A percentile compares a stretch with the other conserved stretches of the same genome.
Evolutionary conservation across 2,888 invertebrate species (phyloP).

Genomic region (Drosophila gaucha): DNA sequence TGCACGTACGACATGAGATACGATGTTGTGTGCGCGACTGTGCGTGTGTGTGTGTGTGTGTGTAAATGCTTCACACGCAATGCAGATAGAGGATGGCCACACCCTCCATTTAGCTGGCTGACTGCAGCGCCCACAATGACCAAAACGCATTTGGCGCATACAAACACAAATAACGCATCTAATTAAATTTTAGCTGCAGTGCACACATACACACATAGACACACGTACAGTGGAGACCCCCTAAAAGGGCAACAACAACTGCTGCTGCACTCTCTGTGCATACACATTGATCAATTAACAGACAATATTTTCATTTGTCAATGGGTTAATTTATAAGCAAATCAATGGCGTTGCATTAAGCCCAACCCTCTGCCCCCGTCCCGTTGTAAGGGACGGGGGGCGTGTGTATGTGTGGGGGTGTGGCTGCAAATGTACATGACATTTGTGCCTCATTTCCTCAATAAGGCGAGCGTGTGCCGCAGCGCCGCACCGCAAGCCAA

Average conservation of each 20-base stretch:
- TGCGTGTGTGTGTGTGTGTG: constrained; percentile 19
- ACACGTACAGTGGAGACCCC: constrained; percentile 18
- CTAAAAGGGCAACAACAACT: constrained; percentile 32
- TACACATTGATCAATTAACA: constrained; percentile 85
- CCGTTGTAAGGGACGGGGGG: not conserved
- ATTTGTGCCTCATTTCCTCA: constrained; percentile 61
- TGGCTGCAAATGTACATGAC: constrained; percentile 25
- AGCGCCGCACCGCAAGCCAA: constrained; percentile 30
- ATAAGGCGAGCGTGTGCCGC: constrained; percentile 57
- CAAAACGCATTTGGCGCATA: constrained; percentile 57
- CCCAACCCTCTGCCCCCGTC: constrained; percentile 15
- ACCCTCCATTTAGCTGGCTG: constrained; percentile 24
- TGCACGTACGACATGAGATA: constrained; percentile 75
- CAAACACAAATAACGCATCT: constrained; percentile 76
- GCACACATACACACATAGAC: constrained; percentile 24
- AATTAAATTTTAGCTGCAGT: constrained; percentile 80
- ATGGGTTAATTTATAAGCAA: constrained; percentile 84
- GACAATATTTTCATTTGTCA: constrained; percentile 85
- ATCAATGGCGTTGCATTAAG: constrained; percentile 68
- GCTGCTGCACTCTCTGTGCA: constrained; percentile 62
- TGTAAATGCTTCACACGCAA: constrained; percentile 42
- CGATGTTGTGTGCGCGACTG: constrained; percentile 37
- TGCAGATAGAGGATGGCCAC: constrained; percentile 41
- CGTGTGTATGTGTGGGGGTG: not conserved
- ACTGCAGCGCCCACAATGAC: constrained; percentile 13